Evolutionary conservation across 2,888 invertebrate genomes (phyloP).

Genomic region (Drosophila testacea): DNA sequence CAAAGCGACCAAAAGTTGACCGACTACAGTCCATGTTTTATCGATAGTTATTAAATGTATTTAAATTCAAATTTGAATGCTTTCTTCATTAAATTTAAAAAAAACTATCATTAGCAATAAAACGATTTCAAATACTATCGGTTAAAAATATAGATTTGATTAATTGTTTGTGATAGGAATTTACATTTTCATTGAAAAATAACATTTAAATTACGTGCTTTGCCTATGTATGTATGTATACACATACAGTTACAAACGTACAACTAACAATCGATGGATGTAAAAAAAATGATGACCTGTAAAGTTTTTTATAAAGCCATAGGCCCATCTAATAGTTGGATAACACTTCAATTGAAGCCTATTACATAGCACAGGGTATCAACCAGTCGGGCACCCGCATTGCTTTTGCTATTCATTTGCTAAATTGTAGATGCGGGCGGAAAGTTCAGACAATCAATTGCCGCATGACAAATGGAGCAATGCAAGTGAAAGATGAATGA

Average conservation of each 20-base stretch:
- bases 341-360: no score
- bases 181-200: no score
- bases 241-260: no score
- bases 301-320: no score
- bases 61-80: no score
- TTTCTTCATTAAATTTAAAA: no score
- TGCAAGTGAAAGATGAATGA: conserved; percentile 9
- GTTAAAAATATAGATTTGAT: no score
- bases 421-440: conserved; percentile 4
- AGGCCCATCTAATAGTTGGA: no score
- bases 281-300: no score
- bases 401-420: neutral
- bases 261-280: neutral
- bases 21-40: neutral
- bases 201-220: neutral
- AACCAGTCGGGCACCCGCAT: conserved; percentile 7
- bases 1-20: neutral
- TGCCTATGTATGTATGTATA: neutral
- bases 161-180: no score
- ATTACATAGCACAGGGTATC: neutral
- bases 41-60: neutral
- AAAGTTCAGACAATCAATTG: conserved; percentile 8
- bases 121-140: no score
- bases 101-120: no score
- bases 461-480: conserved; percentile 9